Base-by-base conservation (phyloP, 23 tunicate genomes). In the Phallusia fumigata region DNA sequence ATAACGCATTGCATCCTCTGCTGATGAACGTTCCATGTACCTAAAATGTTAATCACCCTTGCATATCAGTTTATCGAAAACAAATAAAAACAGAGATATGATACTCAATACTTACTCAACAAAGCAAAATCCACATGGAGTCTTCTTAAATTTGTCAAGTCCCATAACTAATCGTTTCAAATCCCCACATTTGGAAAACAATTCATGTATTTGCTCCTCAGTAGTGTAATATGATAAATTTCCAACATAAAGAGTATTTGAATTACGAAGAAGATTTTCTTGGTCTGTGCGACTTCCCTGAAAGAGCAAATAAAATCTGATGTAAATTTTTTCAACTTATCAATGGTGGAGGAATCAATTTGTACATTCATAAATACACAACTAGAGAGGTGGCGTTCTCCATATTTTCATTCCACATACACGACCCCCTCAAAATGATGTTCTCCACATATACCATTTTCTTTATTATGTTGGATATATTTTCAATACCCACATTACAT, bases 41-140 rank as follows among this genome's bases (percentile, higher is more conserved):
- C 98, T 94, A 76, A 58, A 58, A 58, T 58, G 69, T 6, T 58
- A 40, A 12, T 40, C 10, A 19, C n/a, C 35, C 6, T 6, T 77
- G 35, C 3, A 6, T 5, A 10, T 74, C 19, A 3, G 2, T 74
- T 1, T 74, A 2, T 32, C 10, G 77, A 32, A 74, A 74, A 13
- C 2, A 11, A 21, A 32, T 11, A 74, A 35, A 30, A 74, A 33
- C 40, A 32, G 3, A 13, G 6, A 11, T 32, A 18, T 0, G 19
- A 74, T 3, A 74, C 16, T 19, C 77, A 74, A 74, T 75, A 84
- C 98, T 85, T 65, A 97, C 95, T 97, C 99, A 65, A 92, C 99
- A 82, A 97, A 97, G 79, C 99, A 97, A 74, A 97, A 97, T 24
- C 99, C 99, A 81, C 99, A 97, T 15, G 99, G 99, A 30, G 99